Base-by-base conservation (phyloP, 2,888 invertebrate genomes). In the Scrobipalpa atriplicella region DNA sequence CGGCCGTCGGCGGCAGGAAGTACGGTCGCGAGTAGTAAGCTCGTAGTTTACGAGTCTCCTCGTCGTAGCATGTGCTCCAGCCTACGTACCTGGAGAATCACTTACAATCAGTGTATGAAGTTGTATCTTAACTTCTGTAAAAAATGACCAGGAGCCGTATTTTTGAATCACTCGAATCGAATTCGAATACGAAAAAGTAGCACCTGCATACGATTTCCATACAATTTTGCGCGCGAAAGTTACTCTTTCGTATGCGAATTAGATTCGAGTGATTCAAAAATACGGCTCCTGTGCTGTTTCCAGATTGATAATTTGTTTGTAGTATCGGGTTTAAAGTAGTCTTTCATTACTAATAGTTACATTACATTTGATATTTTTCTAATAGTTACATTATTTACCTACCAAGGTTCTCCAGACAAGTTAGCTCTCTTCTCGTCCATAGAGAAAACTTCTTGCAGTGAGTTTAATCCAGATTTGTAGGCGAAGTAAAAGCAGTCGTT, bases 1-100 rank as follows among this genome's bases (percentile, higher is more conserved):
- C 98, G 0, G 99, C 96, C 0, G 95, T 95, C 43, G 87, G 87
- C 0, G 99, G 98, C 64, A 99, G 93, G 85, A 99, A 99, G 82
- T 99, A 98, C 0, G 99, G 99, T 41, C 96, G 92, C 0, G 93
- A 89, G 83, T 98, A 98, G 82, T 97, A 97, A 65, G 94, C 84
- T 61, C 98, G 94, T 66, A 99, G 91, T 54, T 94, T 92, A 76
- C 95, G 94, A 0, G 97, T 97, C 66, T 97, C 97, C 60, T 94
- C 94, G 39, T 96, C 95, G 82, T 98, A 96, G 82, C 99, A 99
- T 79, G 99, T 99, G 83, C 98, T 98, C 99, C 99, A 96, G 2
- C 96, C 96, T 54, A 96, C 94, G 78, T 96, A 96, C 63, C 63
- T 63, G 9, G 8, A 39, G 52, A 52, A 52, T 18, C 6, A 19